phyloP scores from a whole-genome alignment of 2,888 invertebrate species.

The Listrodromus nycthemerus region DNA sequence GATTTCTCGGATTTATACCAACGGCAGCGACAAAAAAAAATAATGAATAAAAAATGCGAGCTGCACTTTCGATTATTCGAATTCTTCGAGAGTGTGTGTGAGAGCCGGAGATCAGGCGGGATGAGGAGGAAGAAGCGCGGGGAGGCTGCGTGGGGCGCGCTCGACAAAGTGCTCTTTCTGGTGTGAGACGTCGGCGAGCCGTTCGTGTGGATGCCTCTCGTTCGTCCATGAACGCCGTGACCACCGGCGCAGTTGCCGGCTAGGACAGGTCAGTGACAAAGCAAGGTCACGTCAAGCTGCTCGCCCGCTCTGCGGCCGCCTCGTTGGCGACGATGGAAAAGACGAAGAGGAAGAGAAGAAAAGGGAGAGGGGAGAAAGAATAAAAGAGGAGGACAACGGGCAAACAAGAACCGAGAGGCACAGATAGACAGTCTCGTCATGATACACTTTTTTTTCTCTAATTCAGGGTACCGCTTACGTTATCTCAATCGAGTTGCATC shows the following conservation, averaged over 20 bases:
- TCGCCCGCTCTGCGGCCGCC: conserved; percentile 47
- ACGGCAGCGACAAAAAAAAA: neutral
- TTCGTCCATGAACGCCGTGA: conserved; percentile 66
- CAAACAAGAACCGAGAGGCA: neutral
- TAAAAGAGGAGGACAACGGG: conserved; percentile 1
- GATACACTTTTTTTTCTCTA: conserved; percentile 1
- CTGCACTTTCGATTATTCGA: conserved; percentile 9
- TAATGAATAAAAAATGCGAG: neutral
- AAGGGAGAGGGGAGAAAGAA: conserved; percentile 12
- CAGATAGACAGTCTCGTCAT: neutral
- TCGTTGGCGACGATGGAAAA: conserved; percentile 49
- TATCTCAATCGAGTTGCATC: conserved; percentile 1
- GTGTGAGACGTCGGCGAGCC: neutral
- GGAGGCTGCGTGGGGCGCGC: conserved; percentile 4
- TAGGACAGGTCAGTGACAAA: conserved; percentile 84
- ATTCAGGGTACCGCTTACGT: conserved; percentile 13
- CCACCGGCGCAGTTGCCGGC: conserved; percentile 74
- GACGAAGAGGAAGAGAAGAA: conserved; percentile 20
- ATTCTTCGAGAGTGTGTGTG: neutral
- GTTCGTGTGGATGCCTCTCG: conserved; percentile 57
- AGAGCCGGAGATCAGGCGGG: neutral
- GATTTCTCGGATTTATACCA: conserved; percentile 25
- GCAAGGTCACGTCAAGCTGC: conserved; percentile 81
- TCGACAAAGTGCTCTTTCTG: conserved; percentile 42
- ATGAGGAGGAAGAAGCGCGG: conserved; percentile 4